phyloP scores from a whole-genome alignment of 2,888 invertebrate genomes.

The Prenolepis imparis region DNA sequence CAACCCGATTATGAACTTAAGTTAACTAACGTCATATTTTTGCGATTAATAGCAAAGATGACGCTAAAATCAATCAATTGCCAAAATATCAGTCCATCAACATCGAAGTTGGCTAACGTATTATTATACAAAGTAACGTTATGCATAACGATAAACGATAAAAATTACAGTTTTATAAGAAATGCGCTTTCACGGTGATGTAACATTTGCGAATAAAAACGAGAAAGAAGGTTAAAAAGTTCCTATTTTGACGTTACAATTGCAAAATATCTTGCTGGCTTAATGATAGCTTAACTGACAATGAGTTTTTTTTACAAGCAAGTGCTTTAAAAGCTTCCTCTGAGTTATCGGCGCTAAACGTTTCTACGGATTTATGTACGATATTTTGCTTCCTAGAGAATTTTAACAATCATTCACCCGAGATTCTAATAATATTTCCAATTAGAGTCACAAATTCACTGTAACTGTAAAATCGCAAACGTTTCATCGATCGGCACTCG shows the following conservation, averaged over 20 bases:
- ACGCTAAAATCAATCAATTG: not conserved
- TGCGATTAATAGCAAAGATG: not conserved
- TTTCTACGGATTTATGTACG: not conserved
- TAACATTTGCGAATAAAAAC: constrained; percentile 7
- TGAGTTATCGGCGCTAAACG: not conserved
- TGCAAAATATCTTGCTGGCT: not conserved
- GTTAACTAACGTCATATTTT: constrained; percentile 1
- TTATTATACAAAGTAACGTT: not conserved
- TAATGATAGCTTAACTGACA: not conserved
- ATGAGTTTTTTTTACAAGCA: not conserved
- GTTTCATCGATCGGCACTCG: constrained; percentile 5
- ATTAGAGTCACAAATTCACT: not conserved
- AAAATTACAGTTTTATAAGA: constrained; percentile 10
- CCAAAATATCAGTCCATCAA: not conserved
- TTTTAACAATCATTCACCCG: not conserved
- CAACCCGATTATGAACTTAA: not conserved
- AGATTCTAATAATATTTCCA: not conserved
- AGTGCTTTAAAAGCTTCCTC: not conserved
- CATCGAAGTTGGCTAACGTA: not conserved
- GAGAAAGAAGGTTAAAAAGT: not conserved
- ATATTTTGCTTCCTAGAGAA: not conserved
- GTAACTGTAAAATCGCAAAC: not conserved
- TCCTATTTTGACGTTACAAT: constrained; percentile 7
- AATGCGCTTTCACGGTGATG: not conserved
- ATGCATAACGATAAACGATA: not conserved